A percentile compares a stretch with the other conserved stretches of the same genome.
Conservation (phyloP, 2,113 vertebrate species). For the Erpornis zantholeuca region DNA sequence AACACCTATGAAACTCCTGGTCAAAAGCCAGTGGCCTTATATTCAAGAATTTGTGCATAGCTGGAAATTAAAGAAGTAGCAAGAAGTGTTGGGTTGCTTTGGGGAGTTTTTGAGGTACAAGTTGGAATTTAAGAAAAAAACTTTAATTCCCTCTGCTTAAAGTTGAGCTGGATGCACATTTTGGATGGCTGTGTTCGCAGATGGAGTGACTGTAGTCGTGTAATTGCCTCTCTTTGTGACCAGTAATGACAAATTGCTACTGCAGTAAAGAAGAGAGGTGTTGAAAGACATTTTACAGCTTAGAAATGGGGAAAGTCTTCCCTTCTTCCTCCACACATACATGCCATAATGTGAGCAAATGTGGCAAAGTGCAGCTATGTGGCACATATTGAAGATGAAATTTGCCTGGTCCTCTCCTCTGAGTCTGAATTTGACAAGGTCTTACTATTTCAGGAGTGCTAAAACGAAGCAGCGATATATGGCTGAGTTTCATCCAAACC, state of each 20-base stretch:
- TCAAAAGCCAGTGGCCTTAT: background rate
- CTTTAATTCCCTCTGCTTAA: background rate
- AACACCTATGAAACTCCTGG: background rate
- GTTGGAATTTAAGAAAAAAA: background rate
- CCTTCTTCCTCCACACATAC: background rate
- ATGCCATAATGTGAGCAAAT: constrained; percentile 42
- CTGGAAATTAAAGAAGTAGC: background rate
- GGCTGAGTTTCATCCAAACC: constrained; percentile 42
- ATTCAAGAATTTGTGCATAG: background rate
- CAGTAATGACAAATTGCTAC: background rate
- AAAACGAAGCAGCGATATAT: background rate
- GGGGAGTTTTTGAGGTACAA: background rate
- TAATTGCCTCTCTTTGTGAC: background rate
- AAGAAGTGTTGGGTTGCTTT: background rate
- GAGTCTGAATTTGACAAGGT: constrained; percentile 40
- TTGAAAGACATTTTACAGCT: constrained; percentile 30
- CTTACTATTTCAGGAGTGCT: constrained; percentile 49
- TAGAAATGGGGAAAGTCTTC: constrained; percentile 13
- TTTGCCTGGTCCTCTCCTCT: background rate
- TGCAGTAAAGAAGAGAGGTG: background rate
- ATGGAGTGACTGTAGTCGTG: background rate
- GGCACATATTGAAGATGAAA: constrained; percentile 21
- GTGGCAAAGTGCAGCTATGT: constrained; percentile 28
- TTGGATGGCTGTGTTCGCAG: background rate
- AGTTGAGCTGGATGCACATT: background rate